A percentile compares a stretch with the other conserved stretches of the same genome.
Evolutionary conservation across 1,140 invertebrate genomes (phyloP).

Genomic region (Pogonomyrmex barbatus): DNA sequence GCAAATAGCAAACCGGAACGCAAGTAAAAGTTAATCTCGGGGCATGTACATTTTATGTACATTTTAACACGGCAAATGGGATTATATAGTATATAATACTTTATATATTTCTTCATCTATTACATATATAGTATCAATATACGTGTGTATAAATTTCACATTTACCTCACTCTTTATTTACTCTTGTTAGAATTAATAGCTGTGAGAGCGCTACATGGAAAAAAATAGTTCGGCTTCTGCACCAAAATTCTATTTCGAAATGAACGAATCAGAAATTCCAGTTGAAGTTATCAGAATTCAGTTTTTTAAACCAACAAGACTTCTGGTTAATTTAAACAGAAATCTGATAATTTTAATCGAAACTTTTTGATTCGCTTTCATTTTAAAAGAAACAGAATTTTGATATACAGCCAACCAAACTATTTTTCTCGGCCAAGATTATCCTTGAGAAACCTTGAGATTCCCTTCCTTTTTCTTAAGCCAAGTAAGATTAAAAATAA

Average conservation of each 20-base stretch:
- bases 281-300: no score
- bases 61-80: neutral
- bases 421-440: neutral
- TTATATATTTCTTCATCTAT: neutral
- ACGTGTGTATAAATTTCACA: neutral
- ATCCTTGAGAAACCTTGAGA: neutral
- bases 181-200: neutral
- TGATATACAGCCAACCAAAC: no score
- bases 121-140: neutral
- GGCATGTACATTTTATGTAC: neutral
- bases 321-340: no score
- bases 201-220: neutral
- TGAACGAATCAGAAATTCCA: no score
- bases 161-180: neutral
- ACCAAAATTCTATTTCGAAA: no score
- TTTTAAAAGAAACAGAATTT: no score
- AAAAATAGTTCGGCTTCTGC: no score
- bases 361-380: no score
- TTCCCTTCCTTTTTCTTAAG: neutral
- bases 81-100: neutral
- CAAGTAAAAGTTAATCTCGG: constrained; percentile 16
- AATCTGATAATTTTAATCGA: no score
- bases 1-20: neutral
- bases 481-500: neutral
- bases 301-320: no score